These are phyloP conservation scores for Drosophila meridionalis DNA, from an alignment of 2,888 invertebrate genomes.

Conservation along the genomic window DNA sequence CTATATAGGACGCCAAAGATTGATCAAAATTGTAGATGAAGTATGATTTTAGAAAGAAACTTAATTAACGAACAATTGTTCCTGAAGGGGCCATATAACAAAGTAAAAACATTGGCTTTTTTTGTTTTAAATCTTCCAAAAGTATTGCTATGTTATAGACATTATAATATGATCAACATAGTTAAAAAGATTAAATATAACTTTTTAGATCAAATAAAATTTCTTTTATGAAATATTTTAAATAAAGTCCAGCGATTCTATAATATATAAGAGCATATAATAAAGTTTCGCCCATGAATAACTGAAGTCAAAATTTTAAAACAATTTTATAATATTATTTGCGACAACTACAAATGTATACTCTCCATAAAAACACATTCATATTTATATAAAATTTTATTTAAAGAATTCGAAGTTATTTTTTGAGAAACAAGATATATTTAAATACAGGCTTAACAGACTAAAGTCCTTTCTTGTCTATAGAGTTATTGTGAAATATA, in stretches of 20 bases:
- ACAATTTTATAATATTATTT: too few species aligned
- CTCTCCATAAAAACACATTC: neutral
- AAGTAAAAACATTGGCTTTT: neutral
- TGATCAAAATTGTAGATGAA: neutral
- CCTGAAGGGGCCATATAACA: neutral
- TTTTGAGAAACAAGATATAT: conserved; percentile 1
- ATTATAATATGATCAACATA: neutral
- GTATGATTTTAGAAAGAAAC: neutral
- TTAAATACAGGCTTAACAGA: conserved; percentile 10
- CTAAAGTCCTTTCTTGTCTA: conserved; percentile 6
- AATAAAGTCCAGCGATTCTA: neutral
- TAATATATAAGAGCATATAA: neutral
- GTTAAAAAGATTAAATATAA: neutral
- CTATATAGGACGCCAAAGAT: neutral
- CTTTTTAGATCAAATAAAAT: neutral
- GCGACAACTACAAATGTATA: neutral
- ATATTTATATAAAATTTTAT: neutral
- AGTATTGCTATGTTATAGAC: neutral
- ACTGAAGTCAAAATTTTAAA: neutral
- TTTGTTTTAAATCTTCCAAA: neutral
- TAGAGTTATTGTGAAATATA: conserved; percentile 43
- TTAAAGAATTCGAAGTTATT: neutral
- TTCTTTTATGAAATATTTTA: neutral
- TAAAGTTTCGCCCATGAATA: too few species aligned
- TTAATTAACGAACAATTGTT: neutral